Evolutionary conservation across 1,140 invertebrate genomes (phyloP).

Genomic region (Sycophila sp.): DNA sequence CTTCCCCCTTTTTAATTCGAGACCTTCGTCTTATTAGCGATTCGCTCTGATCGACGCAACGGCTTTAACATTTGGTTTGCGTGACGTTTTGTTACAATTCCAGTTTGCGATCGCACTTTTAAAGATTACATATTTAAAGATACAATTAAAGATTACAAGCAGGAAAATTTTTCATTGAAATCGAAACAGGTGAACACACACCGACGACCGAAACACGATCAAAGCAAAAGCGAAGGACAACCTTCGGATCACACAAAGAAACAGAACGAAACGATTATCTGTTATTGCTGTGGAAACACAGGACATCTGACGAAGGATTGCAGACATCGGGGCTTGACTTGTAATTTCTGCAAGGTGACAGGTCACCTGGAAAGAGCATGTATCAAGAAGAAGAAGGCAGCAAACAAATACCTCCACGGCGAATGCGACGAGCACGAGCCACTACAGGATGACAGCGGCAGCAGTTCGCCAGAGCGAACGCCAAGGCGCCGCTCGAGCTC

Average conservation of each 20-base stretch:
- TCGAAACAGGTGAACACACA: neutral
- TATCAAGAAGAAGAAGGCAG: neutral
- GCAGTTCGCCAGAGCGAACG: neutral
- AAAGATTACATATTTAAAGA: slow-evolving; percentile 19
- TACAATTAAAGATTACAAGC: neutral
- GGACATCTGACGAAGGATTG: neutral
- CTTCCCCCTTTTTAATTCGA: slow-evolving; percentile 7
- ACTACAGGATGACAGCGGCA: neutral
- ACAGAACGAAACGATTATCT: neutral
- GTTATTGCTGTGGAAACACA: neutral
- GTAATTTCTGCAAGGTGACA: neutral
- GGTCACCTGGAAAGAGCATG: neutral
- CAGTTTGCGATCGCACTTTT: too few relatives aligned
- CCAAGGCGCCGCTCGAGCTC: too few relatives aligned
- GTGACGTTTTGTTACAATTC: too few relatives aligned
- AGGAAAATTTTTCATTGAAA: neutral
- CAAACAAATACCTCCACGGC: neutral
- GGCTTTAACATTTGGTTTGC: too few relatives aligned
- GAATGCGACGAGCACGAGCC: too few relatives aligned
- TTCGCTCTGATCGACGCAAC: too few relatives aligned
- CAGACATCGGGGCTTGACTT: neutral
- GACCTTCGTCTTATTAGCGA: too few relatives aligned
- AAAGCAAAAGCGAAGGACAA: neutral
- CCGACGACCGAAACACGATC: neutral
- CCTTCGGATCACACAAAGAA: neutral